Percentiles rank a stretch among this genome's conserved stretches.
Evolutionary conservation across 2,113 vertebrate species (phyloP).

Genomic region (Grammomys surdaster): DNA sequence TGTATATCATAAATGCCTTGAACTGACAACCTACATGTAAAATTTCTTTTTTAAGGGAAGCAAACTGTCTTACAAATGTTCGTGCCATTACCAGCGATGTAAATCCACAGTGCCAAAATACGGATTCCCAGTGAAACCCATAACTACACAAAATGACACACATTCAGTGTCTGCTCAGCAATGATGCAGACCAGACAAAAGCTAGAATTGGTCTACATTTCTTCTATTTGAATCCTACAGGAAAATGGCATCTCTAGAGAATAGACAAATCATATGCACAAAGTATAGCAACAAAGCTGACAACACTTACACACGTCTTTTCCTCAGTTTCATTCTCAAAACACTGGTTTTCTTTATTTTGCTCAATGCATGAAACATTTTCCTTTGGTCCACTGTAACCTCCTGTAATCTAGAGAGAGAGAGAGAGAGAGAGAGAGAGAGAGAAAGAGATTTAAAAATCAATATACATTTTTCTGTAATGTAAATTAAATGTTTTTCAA

Average conservation of each 20-base stretch:
- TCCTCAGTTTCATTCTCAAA: conserved; percentile 80
- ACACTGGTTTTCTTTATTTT: conserved; percentile 81
- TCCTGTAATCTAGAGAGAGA: conserved; percentile 82
- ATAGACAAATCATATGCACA: neutral
- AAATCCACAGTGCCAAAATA: conserved; percentile 21
- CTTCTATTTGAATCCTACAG: neutral
- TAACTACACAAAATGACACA: neutral
- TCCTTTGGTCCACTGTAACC: conserved; percentile 82
- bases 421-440: neutral
- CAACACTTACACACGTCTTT: conserved; percentile 86
- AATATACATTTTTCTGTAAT: conserved; percentile 37
- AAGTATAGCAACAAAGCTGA: conserved; percentile 41
- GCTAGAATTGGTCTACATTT: neutral
- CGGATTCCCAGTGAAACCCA: neutral
- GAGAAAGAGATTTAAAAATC: neutral
- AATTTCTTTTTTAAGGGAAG: conserved; percentile 45
- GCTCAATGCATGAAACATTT: conserved; percentile 75
- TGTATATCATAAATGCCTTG: conserved; percentile 3
- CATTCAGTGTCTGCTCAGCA: neutral
- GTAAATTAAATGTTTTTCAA: conserved; percentile 46
- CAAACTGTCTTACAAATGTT: neutral
- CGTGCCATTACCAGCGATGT: neutral
- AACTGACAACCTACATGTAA: conserved; percentile 1
- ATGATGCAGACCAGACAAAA: neutral
- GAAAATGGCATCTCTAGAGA: neutral